Evolutionary conservation across 2,113 vertebrate species (phyloP).

Genomic region (Proterorhinus semilunaris): DNA sequence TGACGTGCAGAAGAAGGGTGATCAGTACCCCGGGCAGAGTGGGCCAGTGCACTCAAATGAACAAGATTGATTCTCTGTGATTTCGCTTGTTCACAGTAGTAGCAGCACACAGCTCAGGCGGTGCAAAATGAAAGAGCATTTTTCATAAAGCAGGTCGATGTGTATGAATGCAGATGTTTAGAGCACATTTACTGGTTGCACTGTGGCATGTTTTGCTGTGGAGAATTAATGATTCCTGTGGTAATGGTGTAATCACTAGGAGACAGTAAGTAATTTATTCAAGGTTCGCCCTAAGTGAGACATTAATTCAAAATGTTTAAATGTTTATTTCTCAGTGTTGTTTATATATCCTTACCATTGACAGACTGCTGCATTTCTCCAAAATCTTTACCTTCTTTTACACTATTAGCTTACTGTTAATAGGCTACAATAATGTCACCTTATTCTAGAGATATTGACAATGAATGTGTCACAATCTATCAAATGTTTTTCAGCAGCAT

Average conservation of each 20-base stretch:
- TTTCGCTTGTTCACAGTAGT: background rate
- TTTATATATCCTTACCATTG: no score
- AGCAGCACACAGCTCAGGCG: background rate
- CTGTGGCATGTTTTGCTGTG: background rate
- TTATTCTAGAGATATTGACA: no score
- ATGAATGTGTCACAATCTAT: no score
- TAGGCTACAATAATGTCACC: no score
- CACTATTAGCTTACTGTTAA: no score
- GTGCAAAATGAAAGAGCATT: slow-evolving; percentile 9
- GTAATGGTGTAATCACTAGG: background rate
- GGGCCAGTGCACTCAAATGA: background rate
- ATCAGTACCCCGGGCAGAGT: background rate
- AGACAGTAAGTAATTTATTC: background rate
- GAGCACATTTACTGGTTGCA: background rate
- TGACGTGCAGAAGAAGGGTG: background rate
- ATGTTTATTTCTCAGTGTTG: background rate
- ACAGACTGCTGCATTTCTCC: no score
- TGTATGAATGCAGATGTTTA: slow-evolving; percentile 4
- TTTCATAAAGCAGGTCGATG: slow-evolving; percentile 1
- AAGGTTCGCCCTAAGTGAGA: background rate
- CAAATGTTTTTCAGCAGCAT: no score
- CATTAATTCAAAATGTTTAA: background rate
- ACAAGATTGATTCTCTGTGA: background rate
- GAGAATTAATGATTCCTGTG: background rate
- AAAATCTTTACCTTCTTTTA: no score